Percentiles rank a stretch among this genome's conserved stretches.
phyloP scores from a whole-genome alignment of 1,140 invertebrate genomes.

The Phortica variegata region DNA sequence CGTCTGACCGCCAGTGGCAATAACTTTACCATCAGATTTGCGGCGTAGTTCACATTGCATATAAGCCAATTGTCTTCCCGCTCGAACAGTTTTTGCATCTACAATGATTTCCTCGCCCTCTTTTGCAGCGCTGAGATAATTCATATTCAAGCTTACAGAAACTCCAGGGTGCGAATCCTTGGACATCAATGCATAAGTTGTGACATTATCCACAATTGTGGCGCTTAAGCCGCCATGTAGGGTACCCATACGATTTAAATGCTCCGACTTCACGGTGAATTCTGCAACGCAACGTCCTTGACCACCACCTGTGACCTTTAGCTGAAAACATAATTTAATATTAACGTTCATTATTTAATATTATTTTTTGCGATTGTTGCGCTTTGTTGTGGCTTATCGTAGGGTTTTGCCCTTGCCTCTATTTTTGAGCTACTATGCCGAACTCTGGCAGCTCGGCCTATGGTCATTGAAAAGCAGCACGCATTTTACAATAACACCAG shows the following conservation, averaged over 20 bases:
- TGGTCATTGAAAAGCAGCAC: too few species aligned
- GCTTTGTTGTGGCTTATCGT: too few species aligned
- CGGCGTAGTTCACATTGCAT: constrained; percentile 74
- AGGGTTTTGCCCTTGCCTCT: too few species aligned
- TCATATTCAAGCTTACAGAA: constrained; percentile 74
- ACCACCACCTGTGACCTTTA: constrained; percentile 37
- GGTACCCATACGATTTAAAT: constrained; percentile 73
- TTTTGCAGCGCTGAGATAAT: constrained; percentile 71
- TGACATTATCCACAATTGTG: constrained; percentile 80
- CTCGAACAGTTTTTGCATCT: constrained; percentile 74
- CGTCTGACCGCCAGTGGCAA: constrained; percentile 80
- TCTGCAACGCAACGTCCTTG: constrained; percentile 58
- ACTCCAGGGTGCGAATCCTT: constrained; percentile 66
- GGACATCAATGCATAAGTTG: constrained; percentile 76
- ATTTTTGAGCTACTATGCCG: too few species aligned
- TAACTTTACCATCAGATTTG: constrained; percentile 68
- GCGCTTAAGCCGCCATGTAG: constrained; percentile 84
- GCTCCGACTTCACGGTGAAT: constrained; percentile 74
- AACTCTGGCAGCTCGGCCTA: too few species aligned
- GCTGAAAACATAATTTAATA: constrained; percentile 19
- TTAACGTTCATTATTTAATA: too few species aligned
- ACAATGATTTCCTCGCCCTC: constrained; percentile 76
- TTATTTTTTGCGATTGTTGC: too few species aligned
- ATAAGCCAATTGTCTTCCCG: constrained; percentile 79
- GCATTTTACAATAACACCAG: too few species aligned